phyloP scores from a whole-genome alignment of 2,888 invertebrate species.

The Galerucella calmariensis region DNA sequence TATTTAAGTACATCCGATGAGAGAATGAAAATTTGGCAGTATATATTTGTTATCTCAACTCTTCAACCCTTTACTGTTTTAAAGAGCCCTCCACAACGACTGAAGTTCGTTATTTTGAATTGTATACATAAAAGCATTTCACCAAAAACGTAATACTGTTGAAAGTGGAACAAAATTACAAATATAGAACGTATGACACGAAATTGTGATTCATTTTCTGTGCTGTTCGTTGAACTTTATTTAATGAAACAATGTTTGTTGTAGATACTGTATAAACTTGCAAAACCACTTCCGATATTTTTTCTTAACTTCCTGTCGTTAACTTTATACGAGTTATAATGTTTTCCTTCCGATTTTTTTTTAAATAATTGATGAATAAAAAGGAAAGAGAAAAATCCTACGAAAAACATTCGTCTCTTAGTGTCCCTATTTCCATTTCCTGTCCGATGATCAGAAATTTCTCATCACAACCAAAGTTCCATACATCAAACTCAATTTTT shows the following conservation, averaged over 20 bases:
- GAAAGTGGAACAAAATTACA: too few relatives aligned
- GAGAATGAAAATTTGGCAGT: constrained; percentile 18
- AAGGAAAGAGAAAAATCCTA: background rate
- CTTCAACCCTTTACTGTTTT: constrained; percentile 22
- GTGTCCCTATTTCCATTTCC: constrained; percentile 7
- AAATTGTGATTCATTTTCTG: too few relatives aligned
- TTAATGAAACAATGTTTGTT: too few relatives aligned
- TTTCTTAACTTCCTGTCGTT: too few relatives aligned
- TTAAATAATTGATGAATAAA: constrained; percentile 10
- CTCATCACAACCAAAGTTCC: constrained; percentile 21
- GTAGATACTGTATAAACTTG: too few relatives aligned
- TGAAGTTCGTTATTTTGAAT: background rate
- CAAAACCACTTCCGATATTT: too few relatives aligned
- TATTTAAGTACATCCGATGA: constrained; percentile 5
- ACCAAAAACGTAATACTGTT: too few relatives aligned
- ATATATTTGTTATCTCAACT: constrained; percentile 10
- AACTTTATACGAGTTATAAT: background rate
- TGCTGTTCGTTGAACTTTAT: too few relatives aligned
- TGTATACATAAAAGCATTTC: background rate
- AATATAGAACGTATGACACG: too few relatives aligned
- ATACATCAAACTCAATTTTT: constrained; percentile 28
- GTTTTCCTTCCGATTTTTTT: background rate
- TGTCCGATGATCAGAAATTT: constrained; percentile 14
- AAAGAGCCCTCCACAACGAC: constrained; percentile 5
- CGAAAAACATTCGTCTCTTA: constrained; percentile 13